Percentiles rank a stretch among this genome's conserved stretches.
Evolutionary conservation across 2,888 invertebrate genomes (phyloP).

Genomic region (Lottia scabra): DNA sequence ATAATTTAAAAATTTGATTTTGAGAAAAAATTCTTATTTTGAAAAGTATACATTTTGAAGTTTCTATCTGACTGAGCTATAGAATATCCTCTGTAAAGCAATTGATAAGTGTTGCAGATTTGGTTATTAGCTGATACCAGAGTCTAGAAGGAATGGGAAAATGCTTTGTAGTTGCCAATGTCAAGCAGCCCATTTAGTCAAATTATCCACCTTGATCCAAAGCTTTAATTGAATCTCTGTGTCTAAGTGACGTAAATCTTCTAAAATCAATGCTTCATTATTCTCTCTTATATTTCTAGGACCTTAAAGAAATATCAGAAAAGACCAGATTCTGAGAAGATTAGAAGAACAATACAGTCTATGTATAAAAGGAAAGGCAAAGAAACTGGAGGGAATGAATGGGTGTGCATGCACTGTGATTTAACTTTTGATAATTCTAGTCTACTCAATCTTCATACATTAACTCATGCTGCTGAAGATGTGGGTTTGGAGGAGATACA

Average conservation of each 20-base stretch:
- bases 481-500: slow-evolving; percentile 60
- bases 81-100: too few species aligned
- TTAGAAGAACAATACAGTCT: slow-evolving; percentile 58
- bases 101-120: too few species aligned
- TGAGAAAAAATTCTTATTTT: too few species aligned
- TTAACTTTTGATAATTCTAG: slow-evolving; percentile 68
- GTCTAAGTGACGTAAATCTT: too few species aligned
- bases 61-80: too few species aligned
- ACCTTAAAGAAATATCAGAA: slow-evolving; percentile 62
- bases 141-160: too few species aligned
- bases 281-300: slow-evolving; percentile 31
- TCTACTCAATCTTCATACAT: slow-evolving; percentile 72
- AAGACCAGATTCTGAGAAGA: slow-evolving; percentile 50
- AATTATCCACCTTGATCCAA: not conserved
- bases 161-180: too few species aligned
- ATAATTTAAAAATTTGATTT: too few species aligned
- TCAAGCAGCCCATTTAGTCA: too few species aligned
- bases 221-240: not conserved
- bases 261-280: not conserved
- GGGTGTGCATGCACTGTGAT: slow-evolving; percentile 69
- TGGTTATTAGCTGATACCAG: too few species aligned
- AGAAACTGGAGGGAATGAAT: slow-evolving; percentile 54
- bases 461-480: slow-evolving; percentile 71
- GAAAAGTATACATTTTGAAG: too few species aligned
- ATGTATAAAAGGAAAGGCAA: slow-evolving; percentile 62